Evolutionary conservation across 2,888 invertebrate species (phyloP), one percentile per base, ranked within the genome.

Genomic region (Seira musarum): DNA sequence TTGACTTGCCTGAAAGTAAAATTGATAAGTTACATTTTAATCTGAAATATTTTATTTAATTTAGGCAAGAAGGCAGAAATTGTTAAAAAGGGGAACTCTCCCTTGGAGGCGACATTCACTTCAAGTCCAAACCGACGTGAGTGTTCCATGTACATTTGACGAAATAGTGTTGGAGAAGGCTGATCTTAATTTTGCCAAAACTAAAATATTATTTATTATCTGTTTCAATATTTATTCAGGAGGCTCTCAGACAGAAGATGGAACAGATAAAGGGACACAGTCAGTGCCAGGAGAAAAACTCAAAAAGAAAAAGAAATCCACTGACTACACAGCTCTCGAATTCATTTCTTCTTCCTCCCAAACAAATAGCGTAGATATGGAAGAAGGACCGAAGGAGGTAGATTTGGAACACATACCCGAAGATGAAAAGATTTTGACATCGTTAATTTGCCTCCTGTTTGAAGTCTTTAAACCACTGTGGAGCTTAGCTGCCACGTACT

Each of bases 401-500:
- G 81, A 77, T 15, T 61, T 78, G 15, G 71, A 78, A 30, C 73
- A 72, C 25, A 49, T 77, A 17, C 81, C 74, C 6, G 78, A 78
- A 15, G 83, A 83, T 21, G 85, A 85, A 53, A 60, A 68, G 61
- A 57, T 84, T 1, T 17, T 57, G 10, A 82, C 83, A 22, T 75
- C 85, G 0, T 17, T 84, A 3, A 53, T 84, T 10, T 71, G 76
- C 15, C 40, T 84, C 0, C 70, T 84, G 40, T 76, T 82, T 53
- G 79, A 82, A 15, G 25, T 71, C 21, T 83, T 84, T 21, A 74
- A 80, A 49, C 68, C 84, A 0, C 53, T 77, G 3, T 85, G 83
- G 82, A 77, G 82, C 46, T 22, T 84, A 22, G 83, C 75, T 3
- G 70, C 83, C 2, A 71, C 61, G 2, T 84, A 84, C 22, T 85